A percentile compares a stretch with the other conserved stretches of the same genome.
Conservation (phyloP, 2,888 invertebrate species). For the Lasioglossum malachurum region DNA sequence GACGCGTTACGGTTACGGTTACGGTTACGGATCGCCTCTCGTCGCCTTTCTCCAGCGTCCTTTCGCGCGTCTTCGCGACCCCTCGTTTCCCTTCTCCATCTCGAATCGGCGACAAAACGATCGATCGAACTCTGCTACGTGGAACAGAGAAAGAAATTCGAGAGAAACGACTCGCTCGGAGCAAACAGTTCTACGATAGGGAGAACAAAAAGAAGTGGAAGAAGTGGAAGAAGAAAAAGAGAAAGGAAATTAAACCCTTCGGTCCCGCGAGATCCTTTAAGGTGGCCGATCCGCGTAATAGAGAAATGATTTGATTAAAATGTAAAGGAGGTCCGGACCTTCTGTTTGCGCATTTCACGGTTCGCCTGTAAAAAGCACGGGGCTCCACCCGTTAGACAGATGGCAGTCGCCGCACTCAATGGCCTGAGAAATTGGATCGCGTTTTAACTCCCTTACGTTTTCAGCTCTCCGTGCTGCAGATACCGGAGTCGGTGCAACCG, state of each 20-base stretch:
- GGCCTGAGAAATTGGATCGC: conserved; percentile 85
- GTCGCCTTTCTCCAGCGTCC: conserved; percentile 44
- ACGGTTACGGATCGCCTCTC: conserved; percentile 61
- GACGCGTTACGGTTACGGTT: conserved; percentile 28
- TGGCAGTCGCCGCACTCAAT: conserved; percentile 85
- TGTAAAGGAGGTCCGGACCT: conserved; percentile 83
- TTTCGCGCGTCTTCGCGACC: conserved; percentile 1
- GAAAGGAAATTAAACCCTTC: conserved; percentile 79
- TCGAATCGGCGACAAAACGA: not conserved
- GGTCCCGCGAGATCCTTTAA: conserved; percentile 80
- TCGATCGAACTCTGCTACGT: not conserved
- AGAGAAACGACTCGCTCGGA: not conserved
- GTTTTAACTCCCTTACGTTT: conserved; percentile 85
- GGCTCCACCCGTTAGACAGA: conserved; percentile 83
- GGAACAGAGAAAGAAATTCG: not conserved
- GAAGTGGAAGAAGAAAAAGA: not conserved
- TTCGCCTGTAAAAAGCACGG: conserved; percentile 83
- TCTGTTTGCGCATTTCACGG: conserved; percentile 85
- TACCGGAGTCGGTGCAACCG: conserved; percentile 23
- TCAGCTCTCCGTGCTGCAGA: conserved; percentile 75
- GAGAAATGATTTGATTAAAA: conserved; percentile 85
- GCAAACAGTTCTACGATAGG: not conserved
- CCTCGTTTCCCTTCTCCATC: not conserved
- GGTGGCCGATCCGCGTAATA: conserved; percentile 80
- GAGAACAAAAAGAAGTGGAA: not conserved